phyloP scores from a whole-genome alignment of 2,113 vertebrate species.

The Festucalex cinctus region DNA sequence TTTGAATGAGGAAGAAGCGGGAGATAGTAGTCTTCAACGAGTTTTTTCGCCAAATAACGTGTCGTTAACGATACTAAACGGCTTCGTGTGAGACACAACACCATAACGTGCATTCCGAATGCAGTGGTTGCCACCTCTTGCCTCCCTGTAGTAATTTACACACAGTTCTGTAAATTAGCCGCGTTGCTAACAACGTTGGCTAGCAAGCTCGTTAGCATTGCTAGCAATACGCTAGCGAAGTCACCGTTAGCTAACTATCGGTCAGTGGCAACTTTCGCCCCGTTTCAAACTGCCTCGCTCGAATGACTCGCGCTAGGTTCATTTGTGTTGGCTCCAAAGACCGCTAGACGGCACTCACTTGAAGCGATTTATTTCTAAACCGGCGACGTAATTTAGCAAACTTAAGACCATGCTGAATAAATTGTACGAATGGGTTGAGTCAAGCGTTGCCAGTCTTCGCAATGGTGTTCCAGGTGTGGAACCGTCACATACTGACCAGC shows the following conservation, averaged over 20 bases:
- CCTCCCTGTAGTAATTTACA: slow-evolving; percentile 47
- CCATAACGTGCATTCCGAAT: slow-evolving; percentile 32
- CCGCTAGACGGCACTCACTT: slow-evolving; percentile 27
- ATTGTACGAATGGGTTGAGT: slow-evolving; percentile 74
- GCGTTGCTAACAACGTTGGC: slow-evolving; percentile 54
- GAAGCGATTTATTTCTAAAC: slow-evolving; percentile 19
- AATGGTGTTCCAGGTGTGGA: slow-evolving; percentile 61
- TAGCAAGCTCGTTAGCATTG: slow-evolving; percentile 53
- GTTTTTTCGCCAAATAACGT: slow-evolving; percentile 60
- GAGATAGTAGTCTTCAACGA: slow-evolving; percentile 71
- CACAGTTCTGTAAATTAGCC: slow-evolving; percentile 59
- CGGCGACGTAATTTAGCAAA: slow-evolving; percentile 34
- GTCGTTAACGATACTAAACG: slow-evolving; percentile 17
- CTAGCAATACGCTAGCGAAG: slow-evolving; percentile 37
- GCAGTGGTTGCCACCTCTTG: slow-evolving; percentile 35
- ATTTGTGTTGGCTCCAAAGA: slow-evolving; percentile 32
- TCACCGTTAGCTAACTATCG: slow-evolving; percentile 31
- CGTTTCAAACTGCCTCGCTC: slow-evolving; percentile 19
- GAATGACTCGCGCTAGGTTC: slow-evolving; percentile 42
- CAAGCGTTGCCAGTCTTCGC: slow-evolving; percentile 66
- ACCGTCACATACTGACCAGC: slow-evolving; percentile 29
- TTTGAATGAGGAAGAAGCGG: slow-evolving; percentile 85
- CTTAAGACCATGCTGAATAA: slow-evolving; percentile 74
- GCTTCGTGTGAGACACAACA: slow-evolving; percentile 31
- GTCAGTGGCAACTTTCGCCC: slow-evolving; percentile 12